phyloP scores from a whole-genome alignment of 2,888 invertebrate genomes.

The Meghimatium bilineatum region DNA sequence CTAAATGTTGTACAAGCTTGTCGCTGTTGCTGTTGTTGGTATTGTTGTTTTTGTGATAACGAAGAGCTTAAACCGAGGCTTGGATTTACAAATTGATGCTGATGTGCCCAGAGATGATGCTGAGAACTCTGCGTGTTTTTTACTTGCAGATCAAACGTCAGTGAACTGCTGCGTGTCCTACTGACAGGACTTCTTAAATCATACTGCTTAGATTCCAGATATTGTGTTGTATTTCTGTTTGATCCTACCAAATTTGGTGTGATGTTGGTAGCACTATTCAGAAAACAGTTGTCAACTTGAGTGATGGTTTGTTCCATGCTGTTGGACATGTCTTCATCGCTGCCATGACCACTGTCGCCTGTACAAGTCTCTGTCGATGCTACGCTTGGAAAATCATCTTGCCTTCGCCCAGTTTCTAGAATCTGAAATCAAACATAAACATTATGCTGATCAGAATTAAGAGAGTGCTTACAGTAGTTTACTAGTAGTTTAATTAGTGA shows the following conservation, averaged over 20 bases:
- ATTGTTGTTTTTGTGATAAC: background rate
- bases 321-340: constrained; percentile 53
- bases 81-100: background rate
- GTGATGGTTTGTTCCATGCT: constrained; percentile 37
- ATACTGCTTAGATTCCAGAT: background rate
- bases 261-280: background rate
- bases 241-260: background rate
- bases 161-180: constrained; percentile 9
- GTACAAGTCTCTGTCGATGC: constrained; percentile 47
- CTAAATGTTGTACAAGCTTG: background rate
- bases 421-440: constrained; percentile 2
- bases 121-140: constrained; percentile 16
- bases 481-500: too few relatives aligned
- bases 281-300: background rate
- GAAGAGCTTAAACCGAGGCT: background rate
- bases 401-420: background rate
- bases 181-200: background rate
- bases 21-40: background rate
- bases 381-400: constrained; percentile 55
- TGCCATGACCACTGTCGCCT: constrained; percentile 56
- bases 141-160: constrained; percentile 40
- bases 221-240: background rate
- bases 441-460: too few relatives aligned
- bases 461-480: too few relatives aligned
- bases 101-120: background rate